Evolutionary conservation across 1,140 invertebrate genomes (phyloP).

Genomic region (Melanaphis sacchari): DNA sequence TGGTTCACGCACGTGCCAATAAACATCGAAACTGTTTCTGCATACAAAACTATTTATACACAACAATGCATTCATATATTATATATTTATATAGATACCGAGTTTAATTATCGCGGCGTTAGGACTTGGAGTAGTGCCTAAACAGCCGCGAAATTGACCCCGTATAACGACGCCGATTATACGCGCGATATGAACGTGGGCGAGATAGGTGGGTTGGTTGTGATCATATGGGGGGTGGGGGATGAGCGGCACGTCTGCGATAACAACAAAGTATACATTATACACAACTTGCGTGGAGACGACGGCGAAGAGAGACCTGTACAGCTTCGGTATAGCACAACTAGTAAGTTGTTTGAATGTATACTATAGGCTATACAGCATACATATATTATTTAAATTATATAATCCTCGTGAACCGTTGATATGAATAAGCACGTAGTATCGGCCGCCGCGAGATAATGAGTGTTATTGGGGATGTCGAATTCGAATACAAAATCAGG

Average conservation of each 20-base stretch:
- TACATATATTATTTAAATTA: background rate
- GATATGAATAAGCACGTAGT: conserved; percentile 44
- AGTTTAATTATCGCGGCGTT: conserved; percentile 48
- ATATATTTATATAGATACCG: background rate
- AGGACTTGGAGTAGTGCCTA: conserved; percentile 48
- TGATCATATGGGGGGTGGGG: background rate
- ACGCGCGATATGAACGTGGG: background rate
- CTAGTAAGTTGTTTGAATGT: background rate
- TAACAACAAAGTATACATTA: conserved; percentile 11
- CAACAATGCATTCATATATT: too few species aligned
- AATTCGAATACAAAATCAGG: background rate
- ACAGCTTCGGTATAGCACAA: background rate
- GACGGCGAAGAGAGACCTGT: background rate
- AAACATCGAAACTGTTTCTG: conserved; percentile 29
- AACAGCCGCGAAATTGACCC: conserved; percentile 54
- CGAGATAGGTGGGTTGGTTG: background rate
- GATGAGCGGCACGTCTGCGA: background rate
- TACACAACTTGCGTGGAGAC: background rate
- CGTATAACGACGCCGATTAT: conserved; percentile 31
- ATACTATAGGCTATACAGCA: background rate
- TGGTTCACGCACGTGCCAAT: conserved; percentile 46
- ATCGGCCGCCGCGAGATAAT: conserved; percentile 7
- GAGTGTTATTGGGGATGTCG: conserved; percentile 30
- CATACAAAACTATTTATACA: conserved; percentile 34
- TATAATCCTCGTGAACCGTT: background rate